Conservation (phyloP, 2,888 invertebrate genomes). For the Masnerella sp. region DNA sequence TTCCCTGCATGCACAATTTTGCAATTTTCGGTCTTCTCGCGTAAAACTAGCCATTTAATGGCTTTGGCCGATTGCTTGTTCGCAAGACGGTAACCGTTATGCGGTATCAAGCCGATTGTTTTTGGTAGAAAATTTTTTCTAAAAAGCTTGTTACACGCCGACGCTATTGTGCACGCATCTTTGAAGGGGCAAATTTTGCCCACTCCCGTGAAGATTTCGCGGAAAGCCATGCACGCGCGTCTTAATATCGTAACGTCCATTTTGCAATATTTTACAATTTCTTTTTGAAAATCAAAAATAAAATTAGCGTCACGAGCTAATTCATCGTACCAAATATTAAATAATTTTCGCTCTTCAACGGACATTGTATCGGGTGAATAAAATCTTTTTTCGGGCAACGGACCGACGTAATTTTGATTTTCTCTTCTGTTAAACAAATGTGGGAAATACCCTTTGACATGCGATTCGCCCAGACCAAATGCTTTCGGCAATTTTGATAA, state of each 20-base stretch:
- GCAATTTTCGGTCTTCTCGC: neutral
- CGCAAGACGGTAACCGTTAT: slow-evolving; percentile 63
- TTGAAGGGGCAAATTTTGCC: slow-evolving; percentile 59
- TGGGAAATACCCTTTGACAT: slow-evolving; percentile 39
- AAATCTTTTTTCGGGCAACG: slow-evolving; percentile 26
- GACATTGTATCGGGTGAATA: slow-evolving; percentile 30
- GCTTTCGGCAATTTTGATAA: slow-evolving; percentile 63
- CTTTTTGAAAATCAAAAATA: slow-evolving; percentile 56
- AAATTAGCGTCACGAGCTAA: slow-evolving; percentile 32
- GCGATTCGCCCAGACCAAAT: slow-evolving; percentile 57
- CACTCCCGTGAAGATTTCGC: slow-evolving; percentile 51
- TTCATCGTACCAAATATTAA: neutral
- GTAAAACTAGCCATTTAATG: slow-evolving; percentile 55
- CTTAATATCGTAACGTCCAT: slow-evolving; percentile 60
- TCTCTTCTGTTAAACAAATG: slow-evolving; percentile 55
- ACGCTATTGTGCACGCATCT: slow-evolving; percentile 56
- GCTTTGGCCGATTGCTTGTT: slow-evolving; percentile 65
- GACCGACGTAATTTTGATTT: slow-evolving; percentile 57
- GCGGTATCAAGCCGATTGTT: slow-evolving; percentile 66
- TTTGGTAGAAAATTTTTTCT: slow-evolving; percentile 63
- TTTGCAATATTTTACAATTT: slow-evolving; percentile 57
- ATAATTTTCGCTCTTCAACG: slow-evolving; percentile 40
- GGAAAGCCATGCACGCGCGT: slow-evolving; percentile 54
- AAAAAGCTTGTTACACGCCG: slow-evolving; percentile 62
- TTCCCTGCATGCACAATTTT: slow-evolving; percentile 22